Evolutionary conservation across 2,113 vertebrate genomes (phyloP), one percentile per base, ranked within the genome.

Genomic region (Notarius quadriscutis): DNA sequence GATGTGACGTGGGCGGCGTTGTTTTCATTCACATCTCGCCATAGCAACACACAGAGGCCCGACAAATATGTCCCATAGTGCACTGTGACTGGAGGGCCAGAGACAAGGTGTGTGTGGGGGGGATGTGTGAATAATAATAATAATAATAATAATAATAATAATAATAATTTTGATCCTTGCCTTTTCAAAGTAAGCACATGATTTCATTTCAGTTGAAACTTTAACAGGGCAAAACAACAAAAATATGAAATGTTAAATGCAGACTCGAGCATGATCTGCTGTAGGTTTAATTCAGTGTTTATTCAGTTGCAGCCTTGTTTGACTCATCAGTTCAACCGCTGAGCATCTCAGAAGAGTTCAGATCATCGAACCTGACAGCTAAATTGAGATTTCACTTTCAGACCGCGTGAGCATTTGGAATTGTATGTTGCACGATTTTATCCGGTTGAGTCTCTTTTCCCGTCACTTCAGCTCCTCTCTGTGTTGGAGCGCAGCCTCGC

Each of bases 11-110:
- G 95, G 96, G 96, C 95, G 95, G 95, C 94, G 96, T 96, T 96
- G 96, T 97, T 85, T 97, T 96, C 96, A 96, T 96, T 96, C 96
- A 96, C 93, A 94, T 95, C 94, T 98, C 95, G 91, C 97, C 97
- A 98, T 99, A 97, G 97, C 96, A 98, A 98, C 97, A 95, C 96
- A 93, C 96, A 95, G 94, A 96, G 93, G 96, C 94, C 90, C 92
- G 94, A 94, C 93, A 98, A 98, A 97, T 97, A 98, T 96, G 96
- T 95, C 91, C 93, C 96, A 95, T 96, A 90, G 84, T 63, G 84
- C 79, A 87, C 53, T 58, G 50, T 58, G 78, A 84, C 85, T 67
- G 77, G 30, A 85, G 10, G 34, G 18, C 25, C 30, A 30, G 57
- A 51, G 77, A 27, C 60, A 50, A 62, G 63, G 50, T 86, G 69